Evolutionary conservation across 2,797 vertebrate species (phyloP), one percentile per base, ranked within the genome.

Genomic region (Sciurus vulgaris): DNA sequence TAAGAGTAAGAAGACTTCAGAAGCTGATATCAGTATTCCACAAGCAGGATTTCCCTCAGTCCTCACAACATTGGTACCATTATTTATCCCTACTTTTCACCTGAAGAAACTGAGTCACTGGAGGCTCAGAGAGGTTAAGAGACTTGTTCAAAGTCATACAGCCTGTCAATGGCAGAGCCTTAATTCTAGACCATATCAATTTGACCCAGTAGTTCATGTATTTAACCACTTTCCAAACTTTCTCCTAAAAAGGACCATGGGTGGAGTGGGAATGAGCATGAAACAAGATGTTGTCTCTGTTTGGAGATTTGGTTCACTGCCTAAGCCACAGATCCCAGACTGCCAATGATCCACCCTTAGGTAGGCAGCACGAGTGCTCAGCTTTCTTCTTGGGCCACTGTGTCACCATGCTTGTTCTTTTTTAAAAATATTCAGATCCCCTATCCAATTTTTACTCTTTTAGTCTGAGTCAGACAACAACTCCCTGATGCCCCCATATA

Each of bases 121-220:
- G 72, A 70, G 8, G 59, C n/a, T 96, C 65, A 84, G 65, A 95
- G 35, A 92, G 9, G 33, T 90, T 70, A 78, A 67, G 35, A 26
- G 4, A 86, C 65, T 86, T 81, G 35, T 41, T 74, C 84, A 83
- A 91, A 49, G 56, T 93, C 84, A 93, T 67, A 76, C 33, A 79
- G 72, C 26, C 7, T 82, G 61, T 9, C 14, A 93, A 22, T 82
- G 44, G 56, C 26, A 90, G 51, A 87, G 67, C 44, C 61, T 61
- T 77, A 56, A 86, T 67, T 89, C 38, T 56, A 86, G 65, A 70
- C 26, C 22, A 94, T 35, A 56, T 83, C 35, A 51, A 1, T n/a
- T 77, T 76, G 51, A 24, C 1, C 81, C 78, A 90, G 59, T 92
- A 86, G 49, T 4, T 30, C 44, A n/a, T 14, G 12, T 87, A 7